Conservation (phyloP, 1,140 invertebrate genomes). For the Parasteatoda tepidariorum region DNA sequence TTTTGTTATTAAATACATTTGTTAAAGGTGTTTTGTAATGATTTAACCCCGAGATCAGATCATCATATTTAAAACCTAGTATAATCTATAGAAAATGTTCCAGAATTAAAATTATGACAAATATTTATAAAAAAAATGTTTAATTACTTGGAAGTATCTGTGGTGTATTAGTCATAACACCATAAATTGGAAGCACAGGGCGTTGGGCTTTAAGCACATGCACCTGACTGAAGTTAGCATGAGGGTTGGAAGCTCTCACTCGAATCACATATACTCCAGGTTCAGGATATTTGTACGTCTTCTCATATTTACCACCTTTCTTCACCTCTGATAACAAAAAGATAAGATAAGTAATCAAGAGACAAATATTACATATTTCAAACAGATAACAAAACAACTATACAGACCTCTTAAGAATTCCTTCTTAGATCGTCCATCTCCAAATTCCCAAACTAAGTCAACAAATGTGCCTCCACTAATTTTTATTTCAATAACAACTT, state of each 20-base stretch:
- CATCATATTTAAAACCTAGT: too few species aligned
- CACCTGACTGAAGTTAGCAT: constrained; percentile 61
- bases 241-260: constrained; percentile 63
- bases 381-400: not conserved
- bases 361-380: not conserved
- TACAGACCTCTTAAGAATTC: constrained; percentile 62
- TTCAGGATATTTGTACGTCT: constrained; percentile 62
- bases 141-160: constrained; percentile 62
- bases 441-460: constrained; percentile 64
- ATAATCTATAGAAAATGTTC: too few species aligned
- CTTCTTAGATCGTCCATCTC: constrained; percentile 62
- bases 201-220: constrained; percentile 62
- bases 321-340: constrained; percentile 46
- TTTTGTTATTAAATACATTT: too few species aligned
- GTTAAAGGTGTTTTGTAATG: too few species aligned
- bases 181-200: constrained; percentile 63
- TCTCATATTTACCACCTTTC: constrained; percentile 61
- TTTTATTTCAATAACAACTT: constrained; percentile 62
- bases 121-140: too few species aligned
- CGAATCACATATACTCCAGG: constrained; percentile 63
- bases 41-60: too few species aligned
- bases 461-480: constrained; percentile 63
- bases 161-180: constrained; percentile 62
- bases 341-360: not conserved
- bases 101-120: too few species aligned